Base-by-base conservation (phyloP, 2,113 vertebrate genomes). In the Strix aluco region DNA sequence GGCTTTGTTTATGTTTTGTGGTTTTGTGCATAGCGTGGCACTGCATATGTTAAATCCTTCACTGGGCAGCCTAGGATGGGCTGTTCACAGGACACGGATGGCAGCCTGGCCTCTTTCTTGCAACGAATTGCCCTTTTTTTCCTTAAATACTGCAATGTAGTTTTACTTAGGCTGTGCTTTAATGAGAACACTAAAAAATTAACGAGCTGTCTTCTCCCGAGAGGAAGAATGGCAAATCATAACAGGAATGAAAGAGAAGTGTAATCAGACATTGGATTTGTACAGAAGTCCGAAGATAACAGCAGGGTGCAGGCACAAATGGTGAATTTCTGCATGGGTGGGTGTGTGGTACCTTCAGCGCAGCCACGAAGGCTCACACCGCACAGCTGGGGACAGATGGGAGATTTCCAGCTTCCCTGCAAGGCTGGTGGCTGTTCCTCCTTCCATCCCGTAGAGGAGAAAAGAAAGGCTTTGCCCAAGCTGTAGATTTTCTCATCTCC, bases 381-480 rank as follows among this genome's bases (percentile, higher is more conserved):
- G 47, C 0, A 4, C 25, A 5, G 15, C 73, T 88, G 85, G 74
- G 73, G 63, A 75, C 40, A 75, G 78, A 36, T 15, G 79, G 79
- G 65, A 90, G 46, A 17, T 67, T 88, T 51, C 54, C 74, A 94
- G 54, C 72, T 61, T 46, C 74, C 92, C 79, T 93, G 85, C 62
- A 34, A 90, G 70, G 36, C n/a, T 63, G 14, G 13, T 77, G 86
- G 5, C 74, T 81, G 55, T 38, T 95, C 57, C 65, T 67, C 83
- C 91, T 85, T 40, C 78, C 54, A 34, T 34, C 83, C 80, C 77
- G 73, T 8, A 81, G 49, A 90, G 81, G 21, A 95, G 62, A 83
- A 85, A 67, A 95, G n/a, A 89, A 89, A 93, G 55, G 72, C 84
- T 95, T 73, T 78, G 92, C 77, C 77, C 38, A 17, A 94, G 69